A percentile compares a stretch with the other conserved stretches of the same genome.
These are phyloP conservation scores for Pelodiscus sinensis DNA, from an alignment of 2,113 vertebrate genomes.

Conservation along the genomic window DNA sequence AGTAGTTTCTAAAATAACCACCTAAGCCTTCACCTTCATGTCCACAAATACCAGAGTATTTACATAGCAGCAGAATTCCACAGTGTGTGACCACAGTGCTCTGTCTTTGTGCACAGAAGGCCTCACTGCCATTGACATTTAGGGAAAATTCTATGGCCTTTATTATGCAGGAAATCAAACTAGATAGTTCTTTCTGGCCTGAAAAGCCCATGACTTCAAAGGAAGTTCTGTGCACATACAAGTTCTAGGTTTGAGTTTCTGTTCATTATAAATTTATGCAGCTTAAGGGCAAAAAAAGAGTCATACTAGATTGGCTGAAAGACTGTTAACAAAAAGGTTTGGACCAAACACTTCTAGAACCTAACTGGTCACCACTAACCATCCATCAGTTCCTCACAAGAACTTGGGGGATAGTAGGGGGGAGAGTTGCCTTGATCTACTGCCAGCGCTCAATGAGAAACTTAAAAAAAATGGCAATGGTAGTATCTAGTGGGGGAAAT, in stretches of 20 bases:
- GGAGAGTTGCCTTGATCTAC: neutral
- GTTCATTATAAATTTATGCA: neutral
- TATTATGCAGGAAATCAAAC: neutral
- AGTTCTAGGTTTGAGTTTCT: neutral
- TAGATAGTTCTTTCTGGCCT: neutral
- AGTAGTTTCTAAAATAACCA: conserved; percentile 36
- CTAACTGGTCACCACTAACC: neutral
- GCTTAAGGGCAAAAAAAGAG: neutral
- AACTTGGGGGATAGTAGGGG: fast-evolving
- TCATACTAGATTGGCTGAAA: neutral
- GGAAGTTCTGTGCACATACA: neutral
- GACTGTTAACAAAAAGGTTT: neutral
- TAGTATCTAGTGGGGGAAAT: neutral
- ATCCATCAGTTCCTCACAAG: neutral
- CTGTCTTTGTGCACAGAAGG: neutral
- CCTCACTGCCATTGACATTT: neutral
- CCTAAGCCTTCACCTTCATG: conserved; percentile 38
- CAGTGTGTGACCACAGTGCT: neutral
- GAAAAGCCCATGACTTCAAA: neutral
- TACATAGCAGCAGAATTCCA: neutral
- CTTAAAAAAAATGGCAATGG: neutral
- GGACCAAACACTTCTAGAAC: neutral
- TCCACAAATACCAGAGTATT: conserved; percentile 16
- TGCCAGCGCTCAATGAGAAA: neutral
- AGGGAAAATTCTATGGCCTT: neutral